These are phyloP conservation scores for Acrocephalus scirpaceus DNA, from an alignment of 2,797 vertebrate species.

Conservation along the genomic window DNA sequence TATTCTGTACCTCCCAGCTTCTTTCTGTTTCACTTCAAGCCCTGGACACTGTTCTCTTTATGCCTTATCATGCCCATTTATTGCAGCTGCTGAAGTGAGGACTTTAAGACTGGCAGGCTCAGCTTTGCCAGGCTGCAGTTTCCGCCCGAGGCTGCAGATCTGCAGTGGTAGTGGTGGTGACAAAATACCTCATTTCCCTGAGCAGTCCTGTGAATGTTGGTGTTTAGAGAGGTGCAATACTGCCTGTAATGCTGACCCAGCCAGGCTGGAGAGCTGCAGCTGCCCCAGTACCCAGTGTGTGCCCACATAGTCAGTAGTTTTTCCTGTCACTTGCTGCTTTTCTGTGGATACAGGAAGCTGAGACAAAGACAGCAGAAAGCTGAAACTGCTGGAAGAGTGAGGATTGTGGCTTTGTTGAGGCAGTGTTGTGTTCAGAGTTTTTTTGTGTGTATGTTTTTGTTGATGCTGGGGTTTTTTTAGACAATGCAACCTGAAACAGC, in stretches of 20 bases:
- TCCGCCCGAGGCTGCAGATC: not conserved
- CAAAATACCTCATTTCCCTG: not conserved
- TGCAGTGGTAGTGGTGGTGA: not conserved
- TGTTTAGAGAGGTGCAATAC: not conserved
- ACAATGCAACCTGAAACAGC: not conserved
- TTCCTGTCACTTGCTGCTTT: not conserved
- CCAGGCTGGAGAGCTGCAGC: not conserved
- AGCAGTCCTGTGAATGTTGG: accelerated
- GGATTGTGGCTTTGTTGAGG: not conserved
- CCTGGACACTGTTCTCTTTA: not conserved
- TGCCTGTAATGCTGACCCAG: not conserved
- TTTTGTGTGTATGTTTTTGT: not conserved
- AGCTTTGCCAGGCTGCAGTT: not conserved
- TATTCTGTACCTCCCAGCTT: not conserved
- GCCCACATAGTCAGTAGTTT: not conserved
- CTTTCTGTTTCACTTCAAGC: not conserved
- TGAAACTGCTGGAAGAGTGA: not conserved
- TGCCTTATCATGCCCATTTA: accelerated
- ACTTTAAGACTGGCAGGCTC: not conserved
- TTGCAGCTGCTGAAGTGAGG: not conserved
- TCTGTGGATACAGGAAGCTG: not conserved
- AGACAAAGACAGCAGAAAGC: not conserved
- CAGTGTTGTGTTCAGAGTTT: not conserved
- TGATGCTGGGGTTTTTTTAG: not conserved
- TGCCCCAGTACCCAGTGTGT: not conserved